phyloP scores from a whole-genome alignment of 2,797 vertebrate species.

The Nasua narica region DNA sequence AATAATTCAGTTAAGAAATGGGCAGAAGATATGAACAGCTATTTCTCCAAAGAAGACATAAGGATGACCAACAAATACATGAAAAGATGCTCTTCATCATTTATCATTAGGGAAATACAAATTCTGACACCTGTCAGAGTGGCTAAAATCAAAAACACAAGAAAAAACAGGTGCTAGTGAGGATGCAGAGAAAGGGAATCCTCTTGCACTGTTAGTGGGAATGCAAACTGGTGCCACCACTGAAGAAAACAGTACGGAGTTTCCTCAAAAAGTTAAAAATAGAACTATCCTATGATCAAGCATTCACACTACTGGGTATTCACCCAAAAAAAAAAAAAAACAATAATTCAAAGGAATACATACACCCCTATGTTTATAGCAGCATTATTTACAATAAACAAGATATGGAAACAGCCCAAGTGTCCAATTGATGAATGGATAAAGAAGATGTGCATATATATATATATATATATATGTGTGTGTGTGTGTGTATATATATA shows the following conservation, averaged over 20 bases:
- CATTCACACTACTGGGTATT: neutral
- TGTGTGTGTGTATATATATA: neutral
- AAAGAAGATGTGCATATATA: neutral
- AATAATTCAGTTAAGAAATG: neutral
- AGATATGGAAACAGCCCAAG: neutral
- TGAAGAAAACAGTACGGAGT: neutral
- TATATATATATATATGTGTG: neutral
- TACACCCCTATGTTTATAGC: neutral
- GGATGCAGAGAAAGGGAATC: neutral
- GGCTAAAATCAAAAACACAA: neutral
- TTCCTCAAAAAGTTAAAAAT: neutral
- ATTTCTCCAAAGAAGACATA: neutral
- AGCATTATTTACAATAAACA: neutral
- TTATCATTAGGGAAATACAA: neutral
- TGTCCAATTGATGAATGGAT: neutral
- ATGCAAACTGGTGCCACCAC: neutral
- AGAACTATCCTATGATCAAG: neutral
- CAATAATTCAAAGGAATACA: neutral
- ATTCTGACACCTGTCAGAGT: neutral
- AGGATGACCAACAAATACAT: neutral
- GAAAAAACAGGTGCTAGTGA: neutral
- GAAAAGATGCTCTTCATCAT: neutral
- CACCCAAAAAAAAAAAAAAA: neutral
- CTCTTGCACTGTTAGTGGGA: neutral
- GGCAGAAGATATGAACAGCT: neutral